Conservation (phyloP, 2,888 invertebrate genomes). For the Dusona sp. region DNA sequence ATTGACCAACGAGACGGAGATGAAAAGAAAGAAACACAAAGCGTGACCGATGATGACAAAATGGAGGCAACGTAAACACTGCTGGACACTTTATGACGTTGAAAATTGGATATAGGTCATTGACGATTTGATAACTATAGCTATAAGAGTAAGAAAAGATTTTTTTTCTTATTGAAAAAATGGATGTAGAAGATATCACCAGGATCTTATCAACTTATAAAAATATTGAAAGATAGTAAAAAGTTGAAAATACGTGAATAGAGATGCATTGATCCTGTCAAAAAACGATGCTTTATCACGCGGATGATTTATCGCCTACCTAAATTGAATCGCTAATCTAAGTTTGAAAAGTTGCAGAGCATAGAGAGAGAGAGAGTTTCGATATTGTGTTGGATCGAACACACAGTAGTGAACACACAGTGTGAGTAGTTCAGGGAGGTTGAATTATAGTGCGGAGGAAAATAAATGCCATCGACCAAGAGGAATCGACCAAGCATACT, state of each 20-base stretch:
- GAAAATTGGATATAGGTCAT: background rate
- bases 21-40: background rate
- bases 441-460: constrained; percentile 75
- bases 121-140: background rate
- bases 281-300: constrained; percentile 74
- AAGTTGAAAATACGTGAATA: background rate
- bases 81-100: background rate
- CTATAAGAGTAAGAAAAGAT: background rate
- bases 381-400: constrained; percentile 6
- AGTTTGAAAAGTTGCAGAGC: constrained; percentile 78
- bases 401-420: too few species aligned
- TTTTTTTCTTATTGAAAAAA: background rate
- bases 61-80: background rate
- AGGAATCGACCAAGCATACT: constrained; percentile 27
- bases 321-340: constrained; percentile 81
- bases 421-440: too few species aligned
- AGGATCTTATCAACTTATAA: background rate
- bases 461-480: constrained; percentile 77
- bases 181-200: background rate
- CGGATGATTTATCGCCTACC: constrained; percentile 76
- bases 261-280: constrained; percentile 72
- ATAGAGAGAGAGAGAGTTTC: constrained; percentile 34
- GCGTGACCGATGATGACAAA: constrained; percentile 12
- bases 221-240: constrained; percentile 14
- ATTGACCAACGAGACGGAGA: constrained; percentile 5